Evolutionary conservation across 2,113 vertebrate species (phyloP).

Genomic region (Eudyptes chrysolophus): DNA sequence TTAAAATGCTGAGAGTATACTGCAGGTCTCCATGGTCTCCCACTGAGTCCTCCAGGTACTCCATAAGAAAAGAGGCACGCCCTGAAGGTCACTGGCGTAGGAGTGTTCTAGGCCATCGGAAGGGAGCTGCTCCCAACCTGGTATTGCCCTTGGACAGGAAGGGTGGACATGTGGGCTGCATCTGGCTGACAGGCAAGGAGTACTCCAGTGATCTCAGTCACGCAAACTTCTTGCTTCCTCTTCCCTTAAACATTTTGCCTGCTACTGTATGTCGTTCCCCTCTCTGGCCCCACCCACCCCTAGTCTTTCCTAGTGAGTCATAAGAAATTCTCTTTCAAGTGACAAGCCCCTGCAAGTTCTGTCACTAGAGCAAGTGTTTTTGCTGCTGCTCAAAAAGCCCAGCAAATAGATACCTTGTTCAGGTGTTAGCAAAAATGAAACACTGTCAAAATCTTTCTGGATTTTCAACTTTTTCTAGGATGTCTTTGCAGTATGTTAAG

Average conservation of each 20-base stretch:
- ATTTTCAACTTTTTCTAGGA: neutral
- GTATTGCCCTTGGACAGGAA: neutral
- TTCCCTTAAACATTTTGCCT: neutral
- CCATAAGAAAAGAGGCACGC: neutral
- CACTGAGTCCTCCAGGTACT: neutral
- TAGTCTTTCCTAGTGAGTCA: neutral
- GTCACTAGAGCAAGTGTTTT: neutral
- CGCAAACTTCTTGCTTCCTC: neutral
- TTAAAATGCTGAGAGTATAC: neutral
- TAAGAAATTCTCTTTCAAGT: slow-evolving; percentile 21
- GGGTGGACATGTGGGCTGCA: neutral
- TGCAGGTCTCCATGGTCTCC: neutral
- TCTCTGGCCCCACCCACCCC: neutral
- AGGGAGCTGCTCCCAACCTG: neutral
- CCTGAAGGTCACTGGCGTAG: neutral
- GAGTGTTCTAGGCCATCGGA: neutral
- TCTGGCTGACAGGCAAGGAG: neutral
- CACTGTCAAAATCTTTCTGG: neutral
- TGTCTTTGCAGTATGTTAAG: neutral
- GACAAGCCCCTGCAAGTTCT: neutral
- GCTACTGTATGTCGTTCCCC: neutral
- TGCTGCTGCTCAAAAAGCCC: neutral
- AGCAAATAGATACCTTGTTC: neutral
- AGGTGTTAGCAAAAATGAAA: neutral
- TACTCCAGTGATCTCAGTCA: neutral